phyloP scores from a whole-genome alignment of 2,888 invertebrate genomes.

The Malthinus flaveolus region DNA sequence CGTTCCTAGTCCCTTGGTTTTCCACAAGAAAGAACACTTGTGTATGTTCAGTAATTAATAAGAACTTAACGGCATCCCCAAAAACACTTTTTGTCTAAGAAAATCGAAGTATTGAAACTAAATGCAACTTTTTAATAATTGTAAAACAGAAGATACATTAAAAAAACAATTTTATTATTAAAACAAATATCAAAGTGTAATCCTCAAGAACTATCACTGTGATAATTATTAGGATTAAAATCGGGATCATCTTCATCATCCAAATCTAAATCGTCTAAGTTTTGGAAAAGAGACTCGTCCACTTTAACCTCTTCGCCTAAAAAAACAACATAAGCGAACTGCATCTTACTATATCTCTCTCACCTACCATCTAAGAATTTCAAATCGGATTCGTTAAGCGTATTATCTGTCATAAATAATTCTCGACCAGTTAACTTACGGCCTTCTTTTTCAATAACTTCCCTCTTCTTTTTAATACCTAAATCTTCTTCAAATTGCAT shows the following conservation, averaged over 20 bases:
- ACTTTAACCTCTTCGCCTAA: constrained; percentile 83
- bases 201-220: constrained; percentile 37
- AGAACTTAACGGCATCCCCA: too few species aligned
- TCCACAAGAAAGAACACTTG: too few species aligned
- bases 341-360: neutral
- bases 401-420: constrained; percentile 89
- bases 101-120: too few species aligned
- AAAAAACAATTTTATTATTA: neutral
- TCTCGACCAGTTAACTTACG: constrained; percentile 92
- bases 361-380: constrained; percentile 84
- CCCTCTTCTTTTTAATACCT: constrained; percentile 72
- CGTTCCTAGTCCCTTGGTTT: too few species aligned
- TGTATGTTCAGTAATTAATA: too few species aligned
- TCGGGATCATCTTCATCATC: constrained; percentile 69
- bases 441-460: constrained; percentile 70
- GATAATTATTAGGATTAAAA: constrained; percentile 58
- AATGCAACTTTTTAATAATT: neutral
- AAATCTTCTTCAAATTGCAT: constrained; percentile 89
- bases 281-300: constrained; percentile 91
- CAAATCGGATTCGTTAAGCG: constrained; percentile 94
- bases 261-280: constrained; percentile 80
- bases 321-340: constrained; percentile 33
- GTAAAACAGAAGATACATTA: neutral
- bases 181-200: neutral
- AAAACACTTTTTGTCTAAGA: too few species aligned